These are phyloP conservation scores for Nothura maculosa DNA, from an alignment of 2,797 vertebrate genomes.

Conservation along the genomic window DNA sequence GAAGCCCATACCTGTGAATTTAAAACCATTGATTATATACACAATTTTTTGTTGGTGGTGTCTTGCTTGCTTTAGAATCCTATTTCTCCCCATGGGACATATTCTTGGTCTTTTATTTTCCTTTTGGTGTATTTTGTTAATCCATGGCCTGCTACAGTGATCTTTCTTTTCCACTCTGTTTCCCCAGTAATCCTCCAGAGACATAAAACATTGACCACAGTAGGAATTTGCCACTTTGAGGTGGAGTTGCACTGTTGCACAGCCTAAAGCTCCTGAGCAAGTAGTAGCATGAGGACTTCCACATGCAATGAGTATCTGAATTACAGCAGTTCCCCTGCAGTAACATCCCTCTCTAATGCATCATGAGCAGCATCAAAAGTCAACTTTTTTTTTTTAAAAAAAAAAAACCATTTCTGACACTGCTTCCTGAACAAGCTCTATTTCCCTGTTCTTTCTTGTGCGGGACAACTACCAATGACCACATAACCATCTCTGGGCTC, in stretches of 20 bases:
- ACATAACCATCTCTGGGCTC: not conserved
- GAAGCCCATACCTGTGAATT: not conserved
- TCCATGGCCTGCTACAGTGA: not conserved
- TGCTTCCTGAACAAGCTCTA: not conserved
- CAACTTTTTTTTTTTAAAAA: not conserved
- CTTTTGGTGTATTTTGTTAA: not conserved
- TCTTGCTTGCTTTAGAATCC: not conserved
- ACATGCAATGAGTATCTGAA: not conserved
- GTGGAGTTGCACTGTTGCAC: not conserved
- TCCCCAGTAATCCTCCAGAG: not conserved
- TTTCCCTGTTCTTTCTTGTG: not conserved
- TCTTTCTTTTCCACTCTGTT: not conserved
- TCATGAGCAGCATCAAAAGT: fast-evolving
- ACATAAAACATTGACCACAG: not conserved
- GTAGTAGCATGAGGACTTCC: not conserved
- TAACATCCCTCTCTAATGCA: not conserved
- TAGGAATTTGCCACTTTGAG: not conserved
- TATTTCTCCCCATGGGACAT: fast-evolving
- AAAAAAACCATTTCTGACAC: not conserved
- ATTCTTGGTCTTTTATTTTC: not conserved
- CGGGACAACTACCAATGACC: not conserved
- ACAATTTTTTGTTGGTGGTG: not conserved
- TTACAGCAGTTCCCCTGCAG: fast-evolving
- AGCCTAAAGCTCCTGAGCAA: not conserved
- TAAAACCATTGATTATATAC: not conserved